Evolutionary conservation across 2,113 vertebrate species (phyloP).

Genomic region (Chionis minor): DNA sequence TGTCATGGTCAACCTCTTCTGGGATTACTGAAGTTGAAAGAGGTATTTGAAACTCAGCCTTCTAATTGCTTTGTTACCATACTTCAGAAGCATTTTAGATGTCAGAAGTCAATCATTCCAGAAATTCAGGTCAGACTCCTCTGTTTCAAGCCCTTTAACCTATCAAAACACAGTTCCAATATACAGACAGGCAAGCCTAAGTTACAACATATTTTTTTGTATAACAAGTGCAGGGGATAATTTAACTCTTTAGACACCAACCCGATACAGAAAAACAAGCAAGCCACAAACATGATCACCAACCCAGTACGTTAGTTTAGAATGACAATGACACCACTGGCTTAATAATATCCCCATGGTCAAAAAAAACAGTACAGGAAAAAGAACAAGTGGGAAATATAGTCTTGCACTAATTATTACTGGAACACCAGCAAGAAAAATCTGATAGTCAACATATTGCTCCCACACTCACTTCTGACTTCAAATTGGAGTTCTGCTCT

Average conservation of each 20-base stretch:
- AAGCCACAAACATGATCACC: background rate
- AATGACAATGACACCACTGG: background rate
- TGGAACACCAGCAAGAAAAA: background rate
- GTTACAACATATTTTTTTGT: background rate
- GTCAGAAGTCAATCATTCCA: background rate
- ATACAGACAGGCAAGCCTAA: background rate
- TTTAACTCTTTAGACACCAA: background rate
- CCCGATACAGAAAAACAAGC: background rate
- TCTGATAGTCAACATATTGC: background rate
- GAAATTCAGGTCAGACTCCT: conserved; percentile 21
- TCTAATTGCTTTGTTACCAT: background rate
- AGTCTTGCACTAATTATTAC: background rate
- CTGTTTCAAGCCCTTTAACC: background rate
- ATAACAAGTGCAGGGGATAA: background rate
- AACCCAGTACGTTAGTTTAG: background rate
- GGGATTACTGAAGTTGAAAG: background rate
- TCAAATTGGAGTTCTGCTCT: no score
- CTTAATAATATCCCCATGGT: background rate
- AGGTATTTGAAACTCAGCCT: background rate
- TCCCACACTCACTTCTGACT: background rate
- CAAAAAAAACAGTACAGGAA: background rate
- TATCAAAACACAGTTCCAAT: background rate
- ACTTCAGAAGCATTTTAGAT: background rate
- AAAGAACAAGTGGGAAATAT: background rate
- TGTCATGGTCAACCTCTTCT: background rate